These are phyloP conservation scores for Phyllotreta cruciferae DNA, from an alignment of 2,888 invertebrate genomes.

Conservation along the genomic window DNA sequence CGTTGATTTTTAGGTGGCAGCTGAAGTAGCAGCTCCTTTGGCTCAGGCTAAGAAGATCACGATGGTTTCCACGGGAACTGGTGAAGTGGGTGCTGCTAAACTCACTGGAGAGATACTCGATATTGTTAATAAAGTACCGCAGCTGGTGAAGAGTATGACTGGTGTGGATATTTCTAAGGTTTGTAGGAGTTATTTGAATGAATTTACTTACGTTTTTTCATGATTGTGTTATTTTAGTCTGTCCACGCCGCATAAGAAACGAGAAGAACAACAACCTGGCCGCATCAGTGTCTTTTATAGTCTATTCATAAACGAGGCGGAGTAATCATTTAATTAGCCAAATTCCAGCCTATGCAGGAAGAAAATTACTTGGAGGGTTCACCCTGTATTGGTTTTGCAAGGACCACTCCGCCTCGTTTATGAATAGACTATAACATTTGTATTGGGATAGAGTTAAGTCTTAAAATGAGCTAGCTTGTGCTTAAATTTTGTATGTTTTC, in stretches of 20 bases:
- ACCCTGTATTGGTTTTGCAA: too few species aligned
- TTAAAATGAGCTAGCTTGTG: too few species aligned
- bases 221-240: constrained; percentile 40
- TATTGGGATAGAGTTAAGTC: not conserved
- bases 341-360: not conserved
- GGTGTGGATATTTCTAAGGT: constrained; percentile 94
- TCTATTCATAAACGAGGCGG: too few species aligned
- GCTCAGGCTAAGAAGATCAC: constrained; percentile 95
- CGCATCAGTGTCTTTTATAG: constrained; percentile 34
- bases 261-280: constrained; percentile 13
- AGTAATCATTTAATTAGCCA: constrained; percentile 31
- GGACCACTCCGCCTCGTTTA: too few species aligned
- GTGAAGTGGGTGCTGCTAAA: constrained; percentile 93
- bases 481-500: not conserved
- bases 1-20: constrained; percentile 78
- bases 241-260: constrained; percentile 40
- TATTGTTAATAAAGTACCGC: constrained; percentile 92
- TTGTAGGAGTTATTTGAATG: constrained; percentile 41
- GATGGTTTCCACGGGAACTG: constrained; percentile 92
- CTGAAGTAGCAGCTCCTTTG: constrained; percentile 94
- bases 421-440: too few species aligned
- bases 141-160: constrained; percentile 88
- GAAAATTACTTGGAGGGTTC: too few species aligned
- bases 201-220: not conserved
- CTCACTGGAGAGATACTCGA: constrained; percentile 92